Evolutionary conservation across 2,113 vertebrate genomes (phyloP), one percentile per base, ranked within the genome.

Genomic region (Phaethon lepturus): DNA sequence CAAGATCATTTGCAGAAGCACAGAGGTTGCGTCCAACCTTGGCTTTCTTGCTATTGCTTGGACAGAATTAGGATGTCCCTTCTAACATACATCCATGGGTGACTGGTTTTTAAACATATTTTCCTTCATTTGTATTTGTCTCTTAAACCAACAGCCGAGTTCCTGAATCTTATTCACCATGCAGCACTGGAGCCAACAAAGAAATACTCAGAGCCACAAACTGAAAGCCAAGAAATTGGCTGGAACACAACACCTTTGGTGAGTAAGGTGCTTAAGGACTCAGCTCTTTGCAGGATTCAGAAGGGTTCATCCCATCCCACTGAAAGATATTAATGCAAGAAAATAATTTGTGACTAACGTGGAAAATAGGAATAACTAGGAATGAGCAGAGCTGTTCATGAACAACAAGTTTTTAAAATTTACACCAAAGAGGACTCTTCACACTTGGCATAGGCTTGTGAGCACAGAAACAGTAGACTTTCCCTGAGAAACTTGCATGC

Each of bases 171-270:
- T 35, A 97, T 99, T 89, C 98, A 98, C 67, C 97, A 92, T 3
- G 98, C 98, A 49, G 97, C 91, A 20, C 86, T 96, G 86, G 98
- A 97, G 74, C 99, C 99, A 47, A 98, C 95, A n/a, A 98, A 98
- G 96, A 99, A 99, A 94, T 99, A 99, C 25, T 22, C 96, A 9
- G 92, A 95, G 87, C 99, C 99, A 38, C 97, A 98, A 97, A 99
- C 99, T 2, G 98, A 98, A 96, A 98, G 98, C 92, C 99, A 99
- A 78, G 99, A 99, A 97, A 98, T 99, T 42, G 99, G 99, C 80
- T 99, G 99, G 99, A 81, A 98, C 40, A 97, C 98, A 7, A 89
- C 94, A 29, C 98, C 99, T 50, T 97, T 99, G 98, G 99, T 99
- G 97, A 98, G 98, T 62, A 72, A 13, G 11, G 18, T 69, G 31